Evolutionary conservation across 2,797 vertebrate genomes (phyloP), one percentile per base, ranked within the genome.

Genomic region (Halcyon badia): DNA sequence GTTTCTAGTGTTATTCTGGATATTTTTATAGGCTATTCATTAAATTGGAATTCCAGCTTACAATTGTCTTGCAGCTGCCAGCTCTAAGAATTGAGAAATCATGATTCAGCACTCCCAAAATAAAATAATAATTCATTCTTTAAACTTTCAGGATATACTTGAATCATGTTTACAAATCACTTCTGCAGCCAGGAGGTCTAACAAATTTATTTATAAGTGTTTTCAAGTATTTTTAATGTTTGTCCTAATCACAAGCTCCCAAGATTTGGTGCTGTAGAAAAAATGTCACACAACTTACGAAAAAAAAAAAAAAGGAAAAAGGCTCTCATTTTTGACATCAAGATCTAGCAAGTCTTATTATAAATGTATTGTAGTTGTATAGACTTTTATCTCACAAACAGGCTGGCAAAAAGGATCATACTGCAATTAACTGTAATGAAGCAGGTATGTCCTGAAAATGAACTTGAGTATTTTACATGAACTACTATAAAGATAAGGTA

Each of bases 61-160:
- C n/a, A 87, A 87, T 48, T 83, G 48, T 70, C 75, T 85, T 91
- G 79, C 77, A 94, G 62, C 83, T 96, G 52, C 69, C 52, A 75
- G 52, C 70, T 93, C 57, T 37, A 94, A 89, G 37, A 75, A 64
- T 46, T 78, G 65, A 86, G 96, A 90, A 89, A 78, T 75, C 41
- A 46, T 61, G 65, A 81, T 93, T 96, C 77, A 86, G 39, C 56
- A 71, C 25, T 95, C 61, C 28, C 44, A 75, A 91, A 94, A 83
- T 88, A 93, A 96, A 94, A 87, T 65, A 90, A 44, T 54, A 17
- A 56, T 58, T 83, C 49, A 70, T 15, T 89, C 37, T 91, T 68
- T 83, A 93, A 80, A 81, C 28, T 33, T 87, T 70, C 79, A 86
- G 72, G 42, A 22, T 80, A 68, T 56, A 70, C 13, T 87, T 85